Conservation (phyloP, 37 sponge, comb jelly and placozoan genomes). For the Chondrilla cf. caribensis region DNA sequence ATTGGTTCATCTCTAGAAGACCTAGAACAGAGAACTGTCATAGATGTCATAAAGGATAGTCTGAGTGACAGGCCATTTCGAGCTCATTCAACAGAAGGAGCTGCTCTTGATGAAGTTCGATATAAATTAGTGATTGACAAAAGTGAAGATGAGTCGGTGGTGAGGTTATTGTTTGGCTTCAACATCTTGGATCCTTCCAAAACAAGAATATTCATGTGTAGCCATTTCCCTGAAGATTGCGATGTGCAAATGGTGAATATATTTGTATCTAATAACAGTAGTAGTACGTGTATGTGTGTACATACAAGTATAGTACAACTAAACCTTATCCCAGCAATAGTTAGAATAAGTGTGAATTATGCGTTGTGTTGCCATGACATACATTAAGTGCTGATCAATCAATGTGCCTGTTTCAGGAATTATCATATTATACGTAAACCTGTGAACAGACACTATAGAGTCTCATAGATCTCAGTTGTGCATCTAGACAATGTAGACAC, state of each 20-base stretch:
- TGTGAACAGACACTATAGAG: too few relatives aligned
- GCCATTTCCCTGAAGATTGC: conserved; percentile 76
- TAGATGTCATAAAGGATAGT: neutral
- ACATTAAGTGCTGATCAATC: too few relatives aligned
- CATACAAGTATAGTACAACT: too few relatives aligned
- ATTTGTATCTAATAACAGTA: too few relatives aligned
- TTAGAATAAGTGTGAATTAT: too few relatives aligned
- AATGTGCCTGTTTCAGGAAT: too few relatives aligned
- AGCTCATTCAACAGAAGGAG: neutral
- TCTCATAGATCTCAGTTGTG: too few relatives aligned
- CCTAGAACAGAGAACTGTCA: neutral
- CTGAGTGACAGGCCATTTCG: neutral
- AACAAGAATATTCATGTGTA: conserved; percentile 74
- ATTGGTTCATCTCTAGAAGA: neutral
- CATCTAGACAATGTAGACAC: too few relatives aligned
- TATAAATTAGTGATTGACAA: conserved; percentile 88
- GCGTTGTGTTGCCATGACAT: too few relatives aligned
- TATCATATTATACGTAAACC: too few relatives aligned
- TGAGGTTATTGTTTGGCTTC: conserved; percentile 69
- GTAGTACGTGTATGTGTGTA: too few relatives aligned
- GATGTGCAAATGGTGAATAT: conserved; percentile 65
- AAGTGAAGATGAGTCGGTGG: conserved; percentile 76
- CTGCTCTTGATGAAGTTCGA: conserved; percentile 68
- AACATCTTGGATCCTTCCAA: conserved; percentile 50
- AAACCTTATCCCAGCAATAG: too few relatives aligned